Evolutionary conservation across 2,113 vertebrate species (phyloP).

Genomic region (Potamarius usumacintae): DNA sequence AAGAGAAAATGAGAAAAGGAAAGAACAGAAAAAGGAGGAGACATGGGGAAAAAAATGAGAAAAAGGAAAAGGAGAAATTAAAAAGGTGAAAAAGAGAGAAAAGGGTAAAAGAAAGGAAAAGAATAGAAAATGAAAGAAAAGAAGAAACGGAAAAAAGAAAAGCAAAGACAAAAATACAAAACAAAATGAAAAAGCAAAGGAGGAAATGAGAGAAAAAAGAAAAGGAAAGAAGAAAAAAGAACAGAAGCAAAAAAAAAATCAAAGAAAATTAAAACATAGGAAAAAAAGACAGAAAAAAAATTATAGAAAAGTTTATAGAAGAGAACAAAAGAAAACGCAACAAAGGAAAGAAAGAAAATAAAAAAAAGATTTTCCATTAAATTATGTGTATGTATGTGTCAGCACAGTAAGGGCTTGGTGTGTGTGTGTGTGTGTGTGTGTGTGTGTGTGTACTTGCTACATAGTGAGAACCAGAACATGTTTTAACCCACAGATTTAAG

Average conservation of each 20-base stretch:
- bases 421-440: neutral
- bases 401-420: neutral
- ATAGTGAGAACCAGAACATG: no score
- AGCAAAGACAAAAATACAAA: no score
- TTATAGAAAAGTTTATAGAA: neutral
- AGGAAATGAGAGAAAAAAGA: neutral
- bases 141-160: no score
- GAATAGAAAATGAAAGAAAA: no score
- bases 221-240: neutral
- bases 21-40: no score
- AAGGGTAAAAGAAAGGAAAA: no score
- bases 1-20: no score
- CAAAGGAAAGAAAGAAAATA: neutral
- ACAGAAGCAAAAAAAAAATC: neutral
- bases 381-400: slow-evolving; percentile 13
- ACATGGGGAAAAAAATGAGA: no score
- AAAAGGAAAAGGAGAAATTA: no score
- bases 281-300: neutral
- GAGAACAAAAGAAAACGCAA: neutral
- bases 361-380: neutral
- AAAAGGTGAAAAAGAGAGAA: no score
- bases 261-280: neutral
- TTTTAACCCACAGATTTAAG: no score
- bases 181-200: neutral
- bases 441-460: no score